Conservation (phyloP, 2,888 invertebrate species). For the Lobophora halterata region DNA sequence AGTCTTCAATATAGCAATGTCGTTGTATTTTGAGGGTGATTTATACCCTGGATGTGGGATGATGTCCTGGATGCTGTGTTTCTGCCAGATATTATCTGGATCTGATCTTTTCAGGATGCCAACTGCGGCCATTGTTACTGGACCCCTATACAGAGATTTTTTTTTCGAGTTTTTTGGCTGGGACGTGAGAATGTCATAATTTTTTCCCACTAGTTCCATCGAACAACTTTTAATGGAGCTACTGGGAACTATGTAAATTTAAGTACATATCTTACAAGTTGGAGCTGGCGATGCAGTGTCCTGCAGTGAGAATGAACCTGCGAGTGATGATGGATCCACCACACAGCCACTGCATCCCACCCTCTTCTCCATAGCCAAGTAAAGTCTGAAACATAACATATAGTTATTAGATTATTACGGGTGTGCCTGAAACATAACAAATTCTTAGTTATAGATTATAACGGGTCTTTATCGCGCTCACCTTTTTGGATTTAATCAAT, state of each 20-base stretch:
- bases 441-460: too few species aligned
- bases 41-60: background rate
- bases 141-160: too few species aligned
- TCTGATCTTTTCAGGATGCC: background rate
- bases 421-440: too few species aligned
- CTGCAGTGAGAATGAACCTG: constrained; percentile 30
- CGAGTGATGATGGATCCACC: constrained; percentile 30
- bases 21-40: background rate
- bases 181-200: too few species aligned
- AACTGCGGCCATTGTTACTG: background rate
- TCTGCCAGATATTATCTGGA: background rate
- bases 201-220: too few species aligned
- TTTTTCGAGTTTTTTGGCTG: too few species aligned
- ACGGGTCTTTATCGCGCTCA: too few species aligned
- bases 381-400: constrained; percentile 25
- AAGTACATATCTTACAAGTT: too few species aligned
- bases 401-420: too few species aligned
- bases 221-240: too few species aligned
- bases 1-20: background rate
- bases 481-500: too few species aligned
- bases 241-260: too few species aligned
- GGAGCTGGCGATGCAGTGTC: constrained; percentile 22
- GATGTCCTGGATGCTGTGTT: background rate
- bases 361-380: constrained; percentile 23
- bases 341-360: constrained; percentile 26